Evolutionary conservation across 23 tunicate genomes (phyloP), one percentile per base, ranked within the genome.

Genomic region (Aplidium turbinatum): DNA sequence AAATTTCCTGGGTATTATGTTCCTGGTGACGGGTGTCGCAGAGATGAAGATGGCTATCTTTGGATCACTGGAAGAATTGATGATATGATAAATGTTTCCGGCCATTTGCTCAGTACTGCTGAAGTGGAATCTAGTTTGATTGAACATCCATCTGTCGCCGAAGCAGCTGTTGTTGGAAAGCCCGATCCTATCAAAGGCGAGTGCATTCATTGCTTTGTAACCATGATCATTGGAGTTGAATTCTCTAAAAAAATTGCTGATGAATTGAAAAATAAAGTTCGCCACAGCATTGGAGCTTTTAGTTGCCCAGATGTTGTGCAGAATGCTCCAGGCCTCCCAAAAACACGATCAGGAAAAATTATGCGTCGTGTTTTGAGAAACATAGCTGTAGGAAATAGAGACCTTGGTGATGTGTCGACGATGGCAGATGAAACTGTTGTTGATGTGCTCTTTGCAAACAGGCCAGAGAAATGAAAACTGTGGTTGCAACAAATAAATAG

Each of bases 41-140:
- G 97, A 25, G 97, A 90, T 75, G 78, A 77, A 30, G 97, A 90
- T 56, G 97, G 97, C 22, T 90, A 83, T 68, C 74, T 45, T 38
- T 90, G 97, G 97, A 90, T 90, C 56, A 90, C 97, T 3, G 97
- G 97, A 30, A 67, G 97, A 56, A 90, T 90, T 50, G 97, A 90
- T 78, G 97, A 90, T 46, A 90, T 90, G 97, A 71, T 90, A 26
- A 90, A 90, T 58, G 84, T 90, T 2, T 90, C 90, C 13, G 97
- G 97, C 31, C 97, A 90, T 50, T 52, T 90, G 26, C 79, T 90
- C 33, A 83, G 90, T 71, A 90, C 97, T 3, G 90, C 90, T 27
- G 90, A 90, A 78, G 83, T 90, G 38, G 97, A 90, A 72, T 90
- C 97, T 3, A 76, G 84, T 6, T 67, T 90, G 27, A 83, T 83